Base-by-base conservation (phyloP, 1,140 invertebrate species). In the Cylas formicarius region DNA sequence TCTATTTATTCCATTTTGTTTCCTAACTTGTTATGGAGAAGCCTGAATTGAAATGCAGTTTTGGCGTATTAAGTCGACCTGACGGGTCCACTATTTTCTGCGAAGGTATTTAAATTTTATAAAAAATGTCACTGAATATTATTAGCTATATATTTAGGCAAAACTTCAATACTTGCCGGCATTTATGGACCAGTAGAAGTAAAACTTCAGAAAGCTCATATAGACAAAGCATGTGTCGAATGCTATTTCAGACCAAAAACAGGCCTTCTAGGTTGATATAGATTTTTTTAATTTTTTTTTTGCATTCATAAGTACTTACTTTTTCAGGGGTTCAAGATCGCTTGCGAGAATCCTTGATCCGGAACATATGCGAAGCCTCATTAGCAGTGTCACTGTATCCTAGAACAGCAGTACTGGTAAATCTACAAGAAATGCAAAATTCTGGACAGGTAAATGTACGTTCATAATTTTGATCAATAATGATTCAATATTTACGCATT, bases 371-470 rank as follows among this genome's bases (percentile, higher is more conserved):
- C 66, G 84, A 90, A 63, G 67, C 78, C 19, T 76, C 80, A 1
- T 61, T 93, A 27, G 57, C 86, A 2, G 68, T 77, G 0, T 67
- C 73, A 35, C 60, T 86, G 13, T 81, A 90, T 70, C 90, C 90
- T 4, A 71, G 86, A 21, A 78, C 87, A 5, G 73, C 79, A 14
- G 78, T 93, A 47, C 76, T 75, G 7, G 68, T 94, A 11, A 82
- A 83, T 50, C 57, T 93, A 42, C 90, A 94, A 69, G 90, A 94
- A 71, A 68, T 93, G 53, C 82, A 93, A 68, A 79, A 90, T 70
- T 76, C 71, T 62, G 86, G 88, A 47, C 84, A 85, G 45, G 84
- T 91, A 72, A 73, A 70, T 65, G 6, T 10, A 42, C 36, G 16
- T 21, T 5, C 13, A 22, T 22, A 17, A 27, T 22, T 37, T 32